A percentile compares a stretch with the other conserved stretches of the same genome.
phyloP scores from a whole-genome alignment of 1,140 invertebrate species.

The Drosophila repletoides region DNA sequence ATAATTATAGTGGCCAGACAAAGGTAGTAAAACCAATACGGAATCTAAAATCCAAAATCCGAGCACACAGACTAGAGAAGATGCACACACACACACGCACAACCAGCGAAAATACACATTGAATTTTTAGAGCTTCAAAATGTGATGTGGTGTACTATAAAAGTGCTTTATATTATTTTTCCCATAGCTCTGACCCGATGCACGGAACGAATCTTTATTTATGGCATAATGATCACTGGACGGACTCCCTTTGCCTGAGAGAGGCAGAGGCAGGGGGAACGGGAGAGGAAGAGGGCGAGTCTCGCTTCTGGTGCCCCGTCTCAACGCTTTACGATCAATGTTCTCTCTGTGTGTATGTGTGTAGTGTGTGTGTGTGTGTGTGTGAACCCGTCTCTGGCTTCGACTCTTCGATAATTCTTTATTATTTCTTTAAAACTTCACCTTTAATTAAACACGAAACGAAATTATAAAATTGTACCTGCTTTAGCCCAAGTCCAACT shows the following conservation, averaged over 20 bases:
- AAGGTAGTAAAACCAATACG: too few relatives aligned
- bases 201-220: constrained; percentile 80
- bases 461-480: constrained; percentile 81
- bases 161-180: constrained; percentile 69
- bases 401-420: constrained; percentile 73
- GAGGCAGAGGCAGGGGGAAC: background rate
- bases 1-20: constrained; percentile 60
- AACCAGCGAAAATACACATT: background rate
- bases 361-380: constrained; percentile 25
- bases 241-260: constrained; percentile 27
- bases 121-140: constrained; percentile 28
- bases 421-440: constrained; percentile 81
- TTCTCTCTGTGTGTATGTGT: constrained; percentile 27
- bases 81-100: constrained; percentile 10
- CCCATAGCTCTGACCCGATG: constrained; percentile 58
- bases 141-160: constrained; percentile 43
- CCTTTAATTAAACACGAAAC: constrained; percentile 81
- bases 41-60: background rate
- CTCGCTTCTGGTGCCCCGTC: constrained; percentile 35
- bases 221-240: constrained; percentile 74
- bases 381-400: constrained; percentile 28
- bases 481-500: constrained; percentile 56
- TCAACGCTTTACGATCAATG: constrained; percentile 75
- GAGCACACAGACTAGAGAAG: constrained; percentile 35
- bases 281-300: constrained; percentile 8